A percentile compares a stretch with the other conserved stretches of the same genome.
These are phyloP conservation scores for Coracopsis vasa DNA, from an alignment of 2,113 vertebrate genomes.

Conservation along the genomic window DNA sequence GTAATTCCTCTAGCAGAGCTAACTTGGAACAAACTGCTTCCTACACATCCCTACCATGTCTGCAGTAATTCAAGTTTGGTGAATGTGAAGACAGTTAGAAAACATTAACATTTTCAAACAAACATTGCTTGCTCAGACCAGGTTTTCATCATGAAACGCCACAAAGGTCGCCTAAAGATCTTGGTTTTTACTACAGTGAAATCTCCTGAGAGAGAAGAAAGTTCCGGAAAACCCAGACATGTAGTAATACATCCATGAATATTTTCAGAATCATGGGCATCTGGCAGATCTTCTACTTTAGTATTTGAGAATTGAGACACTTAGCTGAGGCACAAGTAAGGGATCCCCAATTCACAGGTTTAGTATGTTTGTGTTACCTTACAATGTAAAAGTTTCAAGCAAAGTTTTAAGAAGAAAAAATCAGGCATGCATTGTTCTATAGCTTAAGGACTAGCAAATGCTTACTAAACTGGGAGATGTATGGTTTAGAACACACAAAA, in stretches of 20 bases:
- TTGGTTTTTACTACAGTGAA: neutral
- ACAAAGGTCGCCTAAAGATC: neutral
- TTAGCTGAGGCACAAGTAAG: neutral
- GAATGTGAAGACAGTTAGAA: neutral
- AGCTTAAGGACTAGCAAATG: neutral
- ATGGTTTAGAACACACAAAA: neutral
- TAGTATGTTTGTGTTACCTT: neutral
- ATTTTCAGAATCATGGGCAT: neutral
- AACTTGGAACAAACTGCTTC: neutral
- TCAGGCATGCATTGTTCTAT: neutral
- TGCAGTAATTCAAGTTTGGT: neutral
- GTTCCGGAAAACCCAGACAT: neutral
- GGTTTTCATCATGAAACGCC: neutral
- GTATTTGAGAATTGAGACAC: neutral
- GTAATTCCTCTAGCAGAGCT: neutral
- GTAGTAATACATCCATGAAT: neutral
- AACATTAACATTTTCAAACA: accelerated
- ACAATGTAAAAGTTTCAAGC: neutral
- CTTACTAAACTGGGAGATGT: neutral
- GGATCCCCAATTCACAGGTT: neutral
- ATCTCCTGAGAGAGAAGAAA: neutral
- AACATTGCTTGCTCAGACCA: neutral
- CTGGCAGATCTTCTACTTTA: neutral
- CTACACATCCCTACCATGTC: neutral
- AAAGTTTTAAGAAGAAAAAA: neutral